A percentile compares a stretch with the other conserved stretches of the same genome.
Conservation (phyloP, 2,888 invertebrate species). For the Cephus pygmeus region DNA sequence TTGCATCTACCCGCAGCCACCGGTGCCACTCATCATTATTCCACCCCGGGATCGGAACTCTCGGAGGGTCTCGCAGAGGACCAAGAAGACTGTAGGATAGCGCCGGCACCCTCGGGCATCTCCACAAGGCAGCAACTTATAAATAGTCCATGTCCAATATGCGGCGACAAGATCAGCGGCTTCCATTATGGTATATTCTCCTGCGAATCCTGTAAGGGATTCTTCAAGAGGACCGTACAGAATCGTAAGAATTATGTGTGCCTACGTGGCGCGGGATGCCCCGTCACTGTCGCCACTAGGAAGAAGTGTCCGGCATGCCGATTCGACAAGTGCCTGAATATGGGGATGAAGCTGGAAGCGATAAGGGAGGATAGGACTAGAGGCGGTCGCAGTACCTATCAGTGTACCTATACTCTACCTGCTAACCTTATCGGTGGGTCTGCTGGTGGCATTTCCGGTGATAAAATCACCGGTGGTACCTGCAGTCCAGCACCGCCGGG, state of each 20-base stretch:
- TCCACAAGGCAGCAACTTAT: slow-evolving; percentile 86
- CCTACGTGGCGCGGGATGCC: slow-evolving; percentile 88
- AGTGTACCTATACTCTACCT: slow-evolving; percentile 91
- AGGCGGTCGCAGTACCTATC: slow-evolving; percentile 95
- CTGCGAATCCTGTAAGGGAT: slow-evolving; percentile 97
- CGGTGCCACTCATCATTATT: slow-evolving; percentile 39
- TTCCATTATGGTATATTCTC: slow-evolving; percentile 99
- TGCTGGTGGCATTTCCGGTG: slow-evolving; percentile 65
- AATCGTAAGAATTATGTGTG: slow-evolving; percentile 98
- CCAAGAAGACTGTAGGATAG: slow-evolving; percentile 54
- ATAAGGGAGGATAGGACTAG: slow-evolving; percentile 94
- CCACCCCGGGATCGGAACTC: slow-evolving; percentile 15
- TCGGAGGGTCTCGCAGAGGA: slow-evolving; percentile 36
- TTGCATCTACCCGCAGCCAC: slow-evolving; percentile 66
- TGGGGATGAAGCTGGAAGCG: slow-evolving; percentile 98
- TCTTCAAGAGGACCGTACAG: slow-evolving; percentile 98
- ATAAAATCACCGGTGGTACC: slow-evolving; percentile 57
- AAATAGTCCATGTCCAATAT: slow-evolving; percentile 94
- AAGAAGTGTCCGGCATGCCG: slow-evolving; percentile 98
- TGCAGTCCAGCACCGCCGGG: slow-evolving; percentile 61
- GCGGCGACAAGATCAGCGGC: slow-evolving; percentile 95
- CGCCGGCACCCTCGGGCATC: slow-evolving; percentile 79
- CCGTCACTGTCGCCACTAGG: slow-evolving; percentile 90
- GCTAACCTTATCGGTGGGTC: slow-evolving; percentile 64
- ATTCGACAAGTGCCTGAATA: slow-evolving; percentile 94